Conservation (phyloP, 2,888 invertebrate species). For the Glaucopsyche alexis region DNA sequence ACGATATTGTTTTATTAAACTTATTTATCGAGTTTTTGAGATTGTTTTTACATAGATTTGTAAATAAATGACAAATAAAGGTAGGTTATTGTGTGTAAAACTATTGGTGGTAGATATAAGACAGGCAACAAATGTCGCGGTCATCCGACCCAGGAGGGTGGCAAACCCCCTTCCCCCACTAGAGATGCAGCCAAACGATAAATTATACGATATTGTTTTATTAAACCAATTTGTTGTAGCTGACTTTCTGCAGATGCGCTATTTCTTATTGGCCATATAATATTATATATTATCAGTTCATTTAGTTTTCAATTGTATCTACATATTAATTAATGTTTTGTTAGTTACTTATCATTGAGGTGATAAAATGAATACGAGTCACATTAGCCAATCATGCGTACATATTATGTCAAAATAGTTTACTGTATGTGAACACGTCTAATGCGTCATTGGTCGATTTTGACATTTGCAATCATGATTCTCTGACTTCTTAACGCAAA, state of each 20-base stretch:
- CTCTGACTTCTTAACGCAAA: background rate
- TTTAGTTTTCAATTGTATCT: too few relatives aligned
- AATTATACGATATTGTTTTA: slow-evolving; percentile 28
- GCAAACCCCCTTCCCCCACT: background rate
- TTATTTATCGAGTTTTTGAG: background rate
- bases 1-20: slow-evolving; percentile 24
- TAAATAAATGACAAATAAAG: too few relatives aligned
- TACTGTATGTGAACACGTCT: too few relatives aligned
- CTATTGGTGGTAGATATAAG: slow-evolving; percentile 46
- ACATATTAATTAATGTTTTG: too few relatives aligned
- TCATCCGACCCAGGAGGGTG: slow-evolving; percentile 52
- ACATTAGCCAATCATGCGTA: too few relatives aligned
- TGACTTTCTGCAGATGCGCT: background rate
- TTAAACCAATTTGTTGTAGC: background rate
- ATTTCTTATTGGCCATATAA: background rate
- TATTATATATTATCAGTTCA: background rate
- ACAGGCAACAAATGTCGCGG: slow-evolving; percentile 77
- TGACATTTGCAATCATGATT: too few relatives aligned
- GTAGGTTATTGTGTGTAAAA: slow-evolving; percentile 48
- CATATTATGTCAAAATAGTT: too few relatives aligned
- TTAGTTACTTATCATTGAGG: background rate
- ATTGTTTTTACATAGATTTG: too few relatives aligned
- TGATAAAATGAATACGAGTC: too few relatives aligned
- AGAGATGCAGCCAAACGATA: slow-evolving; percentile 28
- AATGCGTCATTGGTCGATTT: too few relatives aligned